Conservation (phyloP, 2,888 invertebrate genomes). For the Drosophila mimetica region DNA sequence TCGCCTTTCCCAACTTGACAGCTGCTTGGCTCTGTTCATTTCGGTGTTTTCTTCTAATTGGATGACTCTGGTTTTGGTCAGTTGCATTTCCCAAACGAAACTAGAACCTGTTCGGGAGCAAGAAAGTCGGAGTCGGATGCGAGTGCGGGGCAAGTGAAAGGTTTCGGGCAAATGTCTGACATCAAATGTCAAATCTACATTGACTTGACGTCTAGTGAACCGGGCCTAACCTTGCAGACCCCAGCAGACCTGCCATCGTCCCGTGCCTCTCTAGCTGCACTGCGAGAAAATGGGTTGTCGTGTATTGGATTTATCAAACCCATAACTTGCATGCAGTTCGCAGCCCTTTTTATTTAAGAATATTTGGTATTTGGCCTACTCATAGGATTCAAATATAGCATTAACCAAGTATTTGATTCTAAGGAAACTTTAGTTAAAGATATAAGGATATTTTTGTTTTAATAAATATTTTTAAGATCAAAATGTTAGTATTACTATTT, state of each 20-base stretch:
- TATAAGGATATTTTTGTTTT: too few species aligned
- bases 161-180: constrained; percentile 50
- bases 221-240: constrained; percentile 73
- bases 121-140: constrained; percentile 1
- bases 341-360: too few species aligned
- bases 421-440: too few species aligned
- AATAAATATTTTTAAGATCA: too few species aligned
- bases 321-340: too few species aligned
- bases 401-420: too few species aligned
- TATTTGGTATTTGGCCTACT: too few species aligned
- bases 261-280: neutral
- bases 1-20: constrained; percentile 59
- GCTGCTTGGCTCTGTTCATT: constrained; percentile 55
- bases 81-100: constrained; percentile 57
- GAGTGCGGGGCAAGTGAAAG: constrained; percentile 12
- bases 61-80: constrained; percentile 57
- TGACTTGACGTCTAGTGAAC: constrained; percentile 58
- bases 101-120: constrained; percentile 20
- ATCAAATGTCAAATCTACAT: constrained; percentile 78
- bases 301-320: too few species aligned
- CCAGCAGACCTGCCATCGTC: constrained; percentile 14
- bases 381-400: too few species aligned
- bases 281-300: neutral
- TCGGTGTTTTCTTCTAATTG: constrained; percentile 71
- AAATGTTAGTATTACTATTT: too few species aligned